Evolutionary conservation across 2,113 vertebrate genomes (phyloP).

Genomic region (Prionailurus bengalensis): DNA sequence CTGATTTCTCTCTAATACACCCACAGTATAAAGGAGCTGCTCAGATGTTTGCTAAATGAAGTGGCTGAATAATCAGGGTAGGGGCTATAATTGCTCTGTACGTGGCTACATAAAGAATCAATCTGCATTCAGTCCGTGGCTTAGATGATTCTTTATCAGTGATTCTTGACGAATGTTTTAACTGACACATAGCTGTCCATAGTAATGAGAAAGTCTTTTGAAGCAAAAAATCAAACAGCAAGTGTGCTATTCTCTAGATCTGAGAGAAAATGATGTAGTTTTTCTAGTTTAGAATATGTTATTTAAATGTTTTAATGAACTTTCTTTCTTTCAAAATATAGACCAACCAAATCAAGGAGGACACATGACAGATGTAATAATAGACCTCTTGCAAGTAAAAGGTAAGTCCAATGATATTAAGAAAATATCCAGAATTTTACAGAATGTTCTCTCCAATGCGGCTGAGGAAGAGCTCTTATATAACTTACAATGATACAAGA

Average conservation of each 20-base stretch:
- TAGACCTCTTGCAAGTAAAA: neutral
- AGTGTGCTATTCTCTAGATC: neutral
- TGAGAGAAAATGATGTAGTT: neutral
- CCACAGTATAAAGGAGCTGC: neutral
- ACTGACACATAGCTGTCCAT: neutral
- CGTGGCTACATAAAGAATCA: neutral
- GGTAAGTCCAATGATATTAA: neutral
- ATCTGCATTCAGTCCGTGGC: neutral
- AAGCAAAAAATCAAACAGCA: conserved; percentile 45
- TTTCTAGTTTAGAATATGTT: conserved; percentile 22
- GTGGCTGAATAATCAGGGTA: neutral
- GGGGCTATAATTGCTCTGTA: neutral
- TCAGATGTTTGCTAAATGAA: neutral
- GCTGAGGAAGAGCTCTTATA: neutral
- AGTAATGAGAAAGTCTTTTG: neutral
- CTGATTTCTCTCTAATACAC: neutral
- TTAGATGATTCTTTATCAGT: neutral
- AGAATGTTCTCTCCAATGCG: neutral
- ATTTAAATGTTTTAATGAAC: conserved; percentile 47
- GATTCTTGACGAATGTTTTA: conserved; percentile 8
- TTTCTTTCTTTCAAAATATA: conserved; percentile 47
- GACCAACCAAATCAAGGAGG: neutral
- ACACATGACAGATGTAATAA: neutral
- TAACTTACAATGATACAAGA: conserved; percentile 14
- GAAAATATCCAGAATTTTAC: neutral